Evolutionary conservation across 2,888 invertebrate genomes (phyloP), one percentile per base, ranked within the genome.

Genomic region (Drosophila villosipedis): DNA sequence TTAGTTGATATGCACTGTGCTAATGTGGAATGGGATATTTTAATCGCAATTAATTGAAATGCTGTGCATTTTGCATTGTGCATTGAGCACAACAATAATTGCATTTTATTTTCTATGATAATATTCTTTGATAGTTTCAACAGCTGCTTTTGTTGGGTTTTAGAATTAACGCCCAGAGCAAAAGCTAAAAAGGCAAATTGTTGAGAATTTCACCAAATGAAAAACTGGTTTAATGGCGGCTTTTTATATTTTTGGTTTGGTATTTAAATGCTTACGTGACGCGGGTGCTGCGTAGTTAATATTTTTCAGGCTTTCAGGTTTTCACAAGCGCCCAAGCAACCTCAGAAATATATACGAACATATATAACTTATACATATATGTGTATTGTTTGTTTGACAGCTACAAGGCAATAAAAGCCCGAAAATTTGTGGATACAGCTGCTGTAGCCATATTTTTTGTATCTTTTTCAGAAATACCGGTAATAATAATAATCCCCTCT

Each of bases 171-270:
- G 75, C 75, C 81, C 70, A 73, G 49, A 9, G 25, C 47, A 47
- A 25, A 4, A 25, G 47, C 25, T 4, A 47, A 16, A 47, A 25
- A 16, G 14, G 41, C 50, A 50, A 53, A 39, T 9, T 67, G 52
- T n/a, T 68, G 70, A 78, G 80, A 87, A 87, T 80, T 87, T 84
- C 72, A 70, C 88, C 81, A 76, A 84, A 79, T 75, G 76, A 81
- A 76, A 84, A 84, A 87, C 84, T 78, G 81, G 84, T 83, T 83
- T 74, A 41, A 25, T 37, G 52, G 58, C 59, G 25, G 35, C 22
- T 68, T 72, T 41, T 63, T 43, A 25, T 78, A 28, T 37, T 30
- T 57, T 57, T n/a, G 63, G 63, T 52, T 71, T 66, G 63, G 63
- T 64, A 68, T 84, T 80, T 82, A 68, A 84, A 82, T 70, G 83